Conservation (phyloP, 2,113 vertebrate genomes). For the Clupea harengus region DNA sequence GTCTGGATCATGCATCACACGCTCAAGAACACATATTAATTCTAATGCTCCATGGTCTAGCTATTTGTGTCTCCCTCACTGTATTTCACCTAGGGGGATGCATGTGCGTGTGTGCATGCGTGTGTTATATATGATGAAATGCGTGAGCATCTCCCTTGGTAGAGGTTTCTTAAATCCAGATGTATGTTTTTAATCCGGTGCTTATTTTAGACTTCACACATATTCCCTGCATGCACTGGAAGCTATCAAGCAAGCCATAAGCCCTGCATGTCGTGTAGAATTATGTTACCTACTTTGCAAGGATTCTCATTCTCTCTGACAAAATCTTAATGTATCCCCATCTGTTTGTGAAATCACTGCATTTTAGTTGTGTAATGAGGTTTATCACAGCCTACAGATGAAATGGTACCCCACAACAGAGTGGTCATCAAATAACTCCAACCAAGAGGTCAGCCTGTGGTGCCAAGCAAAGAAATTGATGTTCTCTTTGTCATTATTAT, state of each 20-base stretch:
- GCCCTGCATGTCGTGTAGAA: neutral
- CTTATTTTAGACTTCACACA: neutral
- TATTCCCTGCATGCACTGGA: neutral
- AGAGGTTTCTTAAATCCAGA: neutral
- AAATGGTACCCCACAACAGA: neutral
- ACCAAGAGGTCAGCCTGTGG: neutral
- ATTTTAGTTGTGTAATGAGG: neutral
- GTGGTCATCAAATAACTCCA: neutral
- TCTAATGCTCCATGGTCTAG: neutral
- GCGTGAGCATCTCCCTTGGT: neutral
- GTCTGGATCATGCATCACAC: neutral
- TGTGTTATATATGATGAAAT: conserved; percentile 2
- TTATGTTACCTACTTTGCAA: neutral
- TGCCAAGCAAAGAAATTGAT: neutral
- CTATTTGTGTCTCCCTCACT: neutral
- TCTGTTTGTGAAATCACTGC: neutral
- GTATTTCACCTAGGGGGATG: neutral
- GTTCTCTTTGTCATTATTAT: neutral
- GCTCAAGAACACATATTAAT: neutral
- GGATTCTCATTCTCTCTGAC: neutral
- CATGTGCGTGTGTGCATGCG: neutral
- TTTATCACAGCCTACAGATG: neutral
- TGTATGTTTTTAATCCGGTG: neutral
- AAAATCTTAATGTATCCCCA: neutral
- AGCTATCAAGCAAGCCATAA: neutral